phyloP scores from a whole-genome alignment of 2,797 vertebrate species.

The Capromys pilorides region DNA sequence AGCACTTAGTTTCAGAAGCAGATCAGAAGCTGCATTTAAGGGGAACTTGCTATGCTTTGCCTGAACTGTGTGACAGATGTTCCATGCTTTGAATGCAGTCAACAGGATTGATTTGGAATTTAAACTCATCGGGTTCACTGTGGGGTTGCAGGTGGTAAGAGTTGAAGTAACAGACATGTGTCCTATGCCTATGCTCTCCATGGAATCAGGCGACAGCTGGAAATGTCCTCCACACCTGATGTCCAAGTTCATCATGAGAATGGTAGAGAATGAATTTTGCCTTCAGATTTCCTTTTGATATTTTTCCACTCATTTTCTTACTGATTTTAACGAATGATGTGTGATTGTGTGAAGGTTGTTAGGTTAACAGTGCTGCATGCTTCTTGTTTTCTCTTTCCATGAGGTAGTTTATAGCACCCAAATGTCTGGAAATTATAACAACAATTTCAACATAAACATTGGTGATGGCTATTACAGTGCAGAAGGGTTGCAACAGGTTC shows the following conservation, averaged over 20 bases:
- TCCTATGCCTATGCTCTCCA: neutral
- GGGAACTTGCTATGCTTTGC: accelerated
- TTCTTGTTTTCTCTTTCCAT: neutral
- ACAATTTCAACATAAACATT: neutral
- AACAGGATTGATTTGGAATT: neutral
- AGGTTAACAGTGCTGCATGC: neutral
- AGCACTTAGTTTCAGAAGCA: neutral
- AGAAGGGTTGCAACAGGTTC: no score
- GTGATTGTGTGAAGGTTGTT: neutral
- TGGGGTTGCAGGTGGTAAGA: neutral
- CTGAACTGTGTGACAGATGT: no score
- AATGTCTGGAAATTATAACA: neutral
- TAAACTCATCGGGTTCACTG: accelerated
- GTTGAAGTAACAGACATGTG: accelerated
- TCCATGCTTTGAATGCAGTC: neutral
- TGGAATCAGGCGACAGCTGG: no score
- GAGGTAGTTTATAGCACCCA: neutral
- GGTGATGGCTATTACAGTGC: neutral
- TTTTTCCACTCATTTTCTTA: neutral
- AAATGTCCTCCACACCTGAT: neutral
- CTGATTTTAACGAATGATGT: neutral
- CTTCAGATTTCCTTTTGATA: neutral
- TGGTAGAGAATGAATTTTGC: no score
- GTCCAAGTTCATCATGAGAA: no score
- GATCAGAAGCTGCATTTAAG: neutral